Conservation (phyloP, 2,888 invertebrate genomes). For the Gymnoscelis rufifasciata region DNA sequence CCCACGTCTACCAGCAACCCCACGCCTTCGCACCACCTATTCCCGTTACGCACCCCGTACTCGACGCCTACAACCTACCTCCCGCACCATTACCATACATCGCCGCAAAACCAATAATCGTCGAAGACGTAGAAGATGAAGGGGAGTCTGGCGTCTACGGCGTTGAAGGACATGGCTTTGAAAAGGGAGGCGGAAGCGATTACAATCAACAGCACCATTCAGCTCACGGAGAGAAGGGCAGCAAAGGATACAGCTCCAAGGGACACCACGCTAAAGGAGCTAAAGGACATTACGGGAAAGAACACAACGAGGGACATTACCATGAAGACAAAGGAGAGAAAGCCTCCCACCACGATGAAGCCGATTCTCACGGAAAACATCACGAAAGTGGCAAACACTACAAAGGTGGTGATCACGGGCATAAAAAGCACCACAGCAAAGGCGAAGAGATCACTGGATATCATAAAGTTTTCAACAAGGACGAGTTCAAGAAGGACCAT, state of each 20-base stretch:
- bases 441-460: constrained; percentile 85
- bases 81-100: constrained; percentile 61
- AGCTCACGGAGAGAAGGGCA: constrained; percentile 76
- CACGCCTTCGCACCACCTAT: constrained; percentile 50
- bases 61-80: constrained; percentile 52
- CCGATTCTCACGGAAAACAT: constrained; percentile 76
- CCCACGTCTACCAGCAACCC: constrained; percentile 52
- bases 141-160: constrained; percentile 48
- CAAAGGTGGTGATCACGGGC: constrained; percentile 78
- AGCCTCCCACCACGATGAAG: constrained; percentile 75
- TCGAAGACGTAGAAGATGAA: constrained; percentile 54
- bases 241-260: constrained; percentile 75
- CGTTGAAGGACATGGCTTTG: constrained; percentile 40
- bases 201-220: constrained; percentile 69
- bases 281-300: constrained; percentile 75
- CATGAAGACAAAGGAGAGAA: constrained; percentile 75
- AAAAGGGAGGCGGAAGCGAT: constrained; percentile 68
- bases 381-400: constrained; percentile 72
- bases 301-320: constrained; percentile 74
- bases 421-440: constrained; percentile 81
- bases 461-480: constrained; percentile 86
- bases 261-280: constrained; percentile 77
- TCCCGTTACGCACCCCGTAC: constrained; percentile 46
- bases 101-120: constrained; percentile 52
- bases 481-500: constrained; percentile 88